phyloP scores from a whole-genome alignment of 1,140 invertebrate species.

The Arctopsyche grandis region DNA sequence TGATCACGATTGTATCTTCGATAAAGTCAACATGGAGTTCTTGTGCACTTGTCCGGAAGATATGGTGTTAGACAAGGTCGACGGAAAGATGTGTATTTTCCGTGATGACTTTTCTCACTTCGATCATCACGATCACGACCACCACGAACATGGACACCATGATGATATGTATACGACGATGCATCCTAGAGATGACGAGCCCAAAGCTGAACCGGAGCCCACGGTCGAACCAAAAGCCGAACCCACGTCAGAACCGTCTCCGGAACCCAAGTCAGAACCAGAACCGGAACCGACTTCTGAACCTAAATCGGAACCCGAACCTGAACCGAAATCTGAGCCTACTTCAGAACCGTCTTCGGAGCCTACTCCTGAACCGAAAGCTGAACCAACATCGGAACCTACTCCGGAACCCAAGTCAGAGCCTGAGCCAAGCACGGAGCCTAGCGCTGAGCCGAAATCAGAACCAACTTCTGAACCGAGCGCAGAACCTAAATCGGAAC shows the following conservation, averaged over 20 bases:
- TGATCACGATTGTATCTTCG: slow-evolving; percentile 79
- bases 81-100: slow-evolving; percentile 41
- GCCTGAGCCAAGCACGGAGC: slow-evolving; percentile 53
- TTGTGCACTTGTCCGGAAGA: slow-evolving; percentile 76
- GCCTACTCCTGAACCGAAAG: slow-evolving; percentile 57
- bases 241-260: slow-evolving; percentile 47
- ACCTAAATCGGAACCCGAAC: slow-evolving; percentile 48
- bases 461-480: slow-evolving; percentile 54
- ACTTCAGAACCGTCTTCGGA: slow-evolving; percentile 53
- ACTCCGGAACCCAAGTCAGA: slow-evolving; percentile 56
- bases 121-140: slow-evolving; percentile 55
- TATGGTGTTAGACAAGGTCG: slow-evolving; percentile 60
- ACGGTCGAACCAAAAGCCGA: slow-evolving; percentile 54
- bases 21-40: slow-evolving; percentile 71
- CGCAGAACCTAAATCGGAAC: slow-evolving; percentile 55
- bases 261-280: slow-evolving; percentile 41
- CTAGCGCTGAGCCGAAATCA: slow-evolving; percentile 57
- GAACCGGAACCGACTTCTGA: slow-evolving; percentile 56
- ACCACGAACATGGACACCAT: slow-evolving; percentile 38
- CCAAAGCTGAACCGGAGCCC: slow-evolving; percentile 56
- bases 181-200: slow-evolving; percentile 41
- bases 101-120: slow-evolving; percentile 14
- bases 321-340: slow-evolving; percentile 49
- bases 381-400: slow-evolving; percentile 56
- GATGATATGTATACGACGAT: slow-evolving; percentile 51